Base-by-base conservation (phyloP, 2,797 vertebrate genomes). In the Sandelia bainsii region DNA sequence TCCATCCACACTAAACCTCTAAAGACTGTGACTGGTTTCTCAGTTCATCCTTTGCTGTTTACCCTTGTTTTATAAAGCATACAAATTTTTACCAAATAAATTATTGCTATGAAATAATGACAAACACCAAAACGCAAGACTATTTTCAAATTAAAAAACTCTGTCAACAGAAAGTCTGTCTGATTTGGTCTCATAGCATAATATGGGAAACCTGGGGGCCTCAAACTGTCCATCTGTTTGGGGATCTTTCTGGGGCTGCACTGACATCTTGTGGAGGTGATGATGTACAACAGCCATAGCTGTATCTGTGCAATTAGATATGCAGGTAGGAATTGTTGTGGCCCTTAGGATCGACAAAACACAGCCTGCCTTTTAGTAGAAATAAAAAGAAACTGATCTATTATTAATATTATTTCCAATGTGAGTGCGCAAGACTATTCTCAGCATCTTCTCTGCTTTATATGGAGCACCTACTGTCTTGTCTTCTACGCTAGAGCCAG, bases 221-320 rank as follows among this genome's bases (percentile, higher is more conserved):
- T 37, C 20, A 3, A 10, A 42, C 12, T 32, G 5, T 40, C 2
- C 34, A 9, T 2, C 22, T 13, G 6, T 12, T 17, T 12, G 12
- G 14, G 29, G 23, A 13, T 7, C 62, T 58, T 65, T 52, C 46
- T 56, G 59, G 49, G 63, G 53, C 29, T 77, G 25, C 22, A 44
- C 25, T 80, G 87, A 59, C 90, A 80, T 9, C 81, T 70, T 16
- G 83, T 82, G 91, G 91, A 7, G 1, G 5, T 12, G 1, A 32
- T 17, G 37, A 1, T 62, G 58, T 49, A 87, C 37, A 27, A 14
- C 88, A 85, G 17, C 16, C 48, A 17, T 8, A 2, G 5, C 9
- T 20, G 1, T 9, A 6, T 8, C 19, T 4, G 19, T n/a, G 72
- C 22, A 32, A 54, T 62, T 25, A 23, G 10, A 52, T 6, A 39